phyloP scores from a whole-genome alignment of 2,888 invertebrate genomes.

The Standfussiana lucernea region DNA sequence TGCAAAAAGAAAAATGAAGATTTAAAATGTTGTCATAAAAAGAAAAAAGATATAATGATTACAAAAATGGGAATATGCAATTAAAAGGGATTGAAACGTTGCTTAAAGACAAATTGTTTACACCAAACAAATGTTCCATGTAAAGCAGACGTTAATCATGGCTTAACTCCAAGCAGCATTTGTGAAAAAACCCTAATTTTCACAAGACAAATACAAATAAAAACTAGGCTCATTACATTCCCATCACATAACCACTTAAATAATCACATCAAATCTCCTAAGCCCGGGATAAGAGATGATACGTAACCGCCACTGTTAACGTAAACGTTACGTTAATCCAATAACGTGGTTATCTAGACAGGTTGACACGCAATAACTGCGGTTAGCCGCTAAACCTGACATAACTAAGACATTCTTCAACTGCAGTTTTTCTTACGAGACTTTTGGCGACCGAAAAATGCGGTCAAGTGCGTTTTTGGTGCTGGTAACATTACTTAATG shows the following conservation, averaged over 20 bases:
- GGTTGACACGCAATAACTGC: conserved; percentile 62
- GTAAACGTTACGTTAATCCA: conserved; percentile 47
- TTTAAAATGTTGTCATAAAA: conserved; percentile 3
- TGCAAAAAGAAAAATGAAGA: conserved; percentile 33
- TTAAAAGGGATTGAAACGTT: neutral
- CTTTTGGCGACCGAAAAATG: conserved; percentile 40
- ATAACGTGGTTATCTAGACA: conserved; percentile 54
- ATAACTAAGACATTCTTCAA: conserved; percentile 60
- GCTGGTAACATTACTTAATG: conserved; percentile 17
- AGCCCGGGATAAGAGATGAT: conserved; percentile 22
- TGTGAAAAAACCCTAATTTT: neutral
- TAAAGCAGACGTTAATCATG: neutral
- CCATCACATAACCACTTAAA: neutral
- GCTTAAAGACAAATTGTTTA: neutral
- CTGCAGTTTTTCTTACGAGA: conserved; percentile 45
- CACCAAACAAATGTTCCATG: neutral
- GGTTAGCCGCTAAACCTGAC: conserved; percentile 67
- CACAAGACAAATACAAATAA: neutral
- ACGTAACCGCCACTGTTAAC: conserved; percentile 24
- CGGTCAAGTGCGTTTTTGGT: conserved; percentile 58
- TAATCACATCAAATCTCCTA: neutral
- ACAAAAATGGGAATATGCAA: neutral
- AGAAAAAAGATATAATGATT: neutral
- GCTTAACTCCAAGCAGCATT: neutral
- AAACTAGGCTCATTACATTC: neutral